phyloP scores from a whole-genome alignment of 2,113 vertebrate genomes.

The Stegastes partitus region DNA sequence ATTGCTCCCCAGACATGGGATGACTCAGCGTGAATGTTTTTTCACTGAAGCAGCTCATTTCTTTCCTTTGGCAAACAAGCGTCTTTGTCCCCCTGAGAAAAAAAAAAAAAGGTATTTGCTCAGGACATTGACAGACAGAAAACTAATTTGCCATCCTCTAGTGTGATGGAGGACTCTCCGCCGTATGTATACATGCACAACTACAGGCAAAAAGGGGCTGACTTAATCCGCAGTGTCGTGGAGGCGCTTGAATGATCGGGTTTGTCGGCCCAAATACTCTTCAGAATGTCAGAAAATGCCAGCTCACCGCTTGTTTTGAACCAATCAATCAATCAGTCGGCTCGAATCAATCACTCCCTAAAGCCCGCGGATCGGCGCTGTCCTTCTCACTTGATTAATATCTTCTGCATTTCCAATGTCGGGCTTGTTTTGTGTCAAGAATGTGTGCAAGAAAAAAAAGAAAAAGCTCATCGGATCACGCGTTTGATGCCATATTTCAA shows the following conservation, averaged over 20 bases:
- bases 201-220: not conserved
- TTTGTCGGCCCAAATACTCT: conserved; percentile 49
- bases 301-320: conserved; percentile 51
- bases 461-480: not conserved
- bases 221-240: conserved; percentile 41
- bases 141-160: conserved; percentile 4
- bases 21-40: conserved; percentile 36
- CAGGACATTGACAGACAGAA: conserved; percentile 28
- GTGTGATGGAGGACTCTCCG: conserved; percentile 8
- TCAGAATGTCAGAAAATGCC: conserved; percentile 63
- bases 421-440: conserved; percentile 41
- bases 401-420: conserved; percentile 44
- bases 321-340: conserved; percentile 64
- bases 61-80: conserved; percentile 12
- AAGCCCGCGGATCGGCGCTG: conserved; percentile 27
- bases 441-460: not conserved
- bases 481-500: conserved; percentile 4
- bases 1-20: not conserved
- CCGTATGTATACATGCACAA: conserved; percentile 10
- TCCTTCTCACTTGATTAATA: conserved; percentile 48
- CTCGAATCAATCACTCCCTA: conserved; percentile 47
- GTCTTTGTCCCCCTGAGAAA: conserved; percentile 5
- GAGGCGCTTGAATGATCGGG: conserved; percentile 29
- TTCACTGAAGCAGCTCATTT: conserved; percentile 47
- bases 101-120: conserved; percentile 13